These are phyloP conservation scores for Aplysia californica DNA, from an alignment of 1,140 invertebrate genomes.

Conservation along the genomic window DNA sequence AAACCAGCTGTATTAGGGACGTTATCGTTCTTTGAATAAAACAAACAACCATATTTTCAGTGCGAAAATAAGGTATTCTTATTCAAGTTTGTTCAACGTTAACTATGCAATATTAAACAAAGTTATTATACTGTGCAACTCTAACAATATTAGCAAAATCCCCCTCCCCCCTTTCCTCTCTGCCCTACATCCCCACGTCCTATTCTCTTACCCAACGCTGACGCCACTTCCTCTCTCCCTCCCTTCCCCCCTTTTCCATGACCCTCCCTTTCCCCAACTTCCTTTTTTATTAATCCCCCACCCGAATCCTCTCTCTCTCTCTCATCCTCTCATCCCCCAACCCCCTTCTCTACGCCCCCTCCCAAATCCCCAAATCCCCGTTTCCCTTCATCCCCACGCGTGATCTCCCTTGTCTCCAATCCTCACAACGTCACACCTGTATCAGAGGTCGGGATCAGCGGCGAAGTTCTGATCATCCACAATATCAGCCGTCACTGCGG, in stretches of 20 bases:
- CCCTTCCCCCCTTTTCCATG: too few species aligned
- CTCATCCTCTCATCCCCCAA: neutral
- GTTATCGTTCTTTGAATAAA: too few species aligned
- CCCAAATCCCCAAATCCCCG: neutral
- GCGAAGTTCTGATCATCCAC: constrained; percentile 59
- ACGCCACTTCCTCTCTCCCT: neutral
- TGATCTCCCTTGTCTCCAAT: neutral
- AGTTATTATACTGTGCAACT: too few species aligned
- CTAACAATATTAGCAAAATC: neutral
- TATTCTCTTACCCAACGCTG: constrained; percentile 2
- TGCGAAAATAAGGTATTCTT: too few species aligned
- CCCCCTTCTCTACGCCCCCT: neutral
- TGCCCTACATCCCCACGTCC: neutral
- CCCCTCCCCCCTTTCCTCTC: neutral
- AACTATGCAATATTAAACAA: too few species aligned
- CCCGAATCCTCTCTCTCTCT: neutral
- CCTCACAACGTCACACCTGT: constrained; percentile 17
- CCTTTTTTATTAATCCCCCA: neutral
- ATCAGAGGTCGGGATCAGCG: constrained; percentile 51
- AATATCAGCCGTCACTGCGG: constrained; percentile 63
- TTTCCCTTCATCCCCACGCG: neutral
- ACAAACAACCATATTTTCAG: too few species aligned
- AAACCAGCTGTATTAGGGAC: too few species aligned
- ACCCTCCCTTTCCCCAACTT: neutral
- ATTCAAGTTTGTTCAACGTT: too few species aligned